Conservation (phyloP, 2,113 vertebrate species). For the Boulengeromyrus knoepffleri region DNA sequence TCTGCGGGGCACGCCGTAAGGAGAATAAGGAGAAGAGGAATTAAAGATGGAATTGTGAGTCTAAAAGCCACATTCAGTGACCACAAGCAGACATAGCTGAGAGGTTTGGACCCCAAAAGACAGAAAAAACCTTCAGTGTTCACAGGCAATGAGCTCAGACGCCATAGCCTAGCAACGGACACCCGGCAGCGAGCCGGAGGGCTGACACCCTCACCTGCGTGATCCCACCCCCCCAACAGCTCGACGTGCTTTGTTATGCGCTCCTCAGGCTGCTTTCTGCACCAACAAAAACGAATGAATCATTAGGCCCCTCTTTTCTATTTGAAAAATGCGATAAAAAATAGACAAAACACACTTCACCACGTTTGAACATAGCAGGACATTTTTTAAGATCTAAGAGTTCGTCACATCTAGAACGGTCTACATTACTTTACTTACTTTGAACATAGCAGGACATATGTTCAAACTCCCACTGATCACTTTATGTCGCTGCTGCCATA, state of each 20-base stretch:
- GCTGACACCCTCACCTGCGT: background rate
- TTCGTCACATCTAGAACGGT: background rate
- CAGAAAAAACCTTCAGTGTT: background rate
- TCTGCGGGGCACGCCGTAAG: background rate
- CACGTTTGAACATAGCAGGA: background rate
- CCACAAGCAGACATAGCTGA: background rate
- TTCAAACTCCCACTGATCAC: too few relatives aligned
- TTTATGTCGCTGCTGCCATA: too few relatives aligned
- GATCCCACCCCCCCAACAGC: background rate
- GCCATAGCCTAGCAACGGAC: background rate
- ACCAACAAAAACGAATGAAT: background rate
- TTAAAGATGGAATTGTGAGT: background rate
- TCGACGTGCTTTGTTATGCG: background rate
- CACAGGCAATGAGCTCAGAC: background rate
- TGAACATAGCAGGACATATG: too few relatives aligned
- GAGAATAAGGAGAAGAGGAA: background rate
- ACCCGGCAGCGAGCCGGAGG: background rate
- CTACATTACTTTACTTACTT: background rate
- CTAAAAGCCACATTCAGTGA: background rate
- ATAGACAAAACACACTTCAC: background rate
- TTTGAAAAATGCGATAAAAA: background rate
- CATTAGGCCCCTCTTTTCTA: background rate
- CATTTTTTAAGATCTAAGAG: background rate
- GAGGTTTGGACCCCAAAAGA: background rate
- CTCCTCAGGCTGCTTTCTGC: background rate